Percentiles rank a stretch among this genome's conserved stretches.
phyloP scores from a whole-genome alignment of 1,140 invertebrate species.

The Teleopsis dalmanni region DNA sequence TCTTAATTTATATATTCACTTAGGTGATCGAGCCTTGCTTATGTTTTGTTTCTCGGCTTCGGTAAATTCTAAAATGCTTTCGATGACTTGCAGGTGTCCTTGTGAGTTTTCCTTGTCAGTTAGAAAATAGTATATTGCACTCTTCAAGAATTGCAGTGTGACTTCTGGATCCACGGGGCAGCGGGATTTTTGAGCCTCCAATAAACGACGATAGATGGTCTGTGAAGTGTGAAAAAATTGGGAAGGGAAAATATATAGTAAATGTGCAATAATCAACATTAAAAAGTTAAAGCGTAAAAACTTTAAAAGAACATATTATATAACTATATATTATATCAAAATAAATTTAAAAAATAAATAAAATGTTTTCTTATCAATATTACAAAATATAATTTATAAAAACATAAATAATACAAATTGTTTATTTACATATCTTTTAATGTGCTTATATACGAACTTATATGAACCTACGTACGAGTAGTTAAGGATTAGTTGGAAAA shows the following conservation, averaged over 20 bases:
- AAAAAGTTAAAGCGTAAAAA: not conserved
- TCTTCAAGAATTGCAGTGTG: constrained; percentile 80
- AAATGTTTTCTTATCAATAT: too few species aligned
- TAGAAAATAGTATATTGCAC: constrained; percentile 82
- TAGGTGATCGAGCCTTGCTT: constrained; percentile 52
- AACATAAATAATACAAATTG: too few species aligned
- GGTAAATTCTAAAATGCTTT: constrained; percentile 75
- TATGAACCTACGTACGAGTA: too few species aligned
- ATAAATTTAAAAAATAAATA: not conserved
- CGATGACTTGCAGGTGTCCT: constrained; percentile 75
- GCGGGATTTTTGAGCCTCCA: constrained; percentile 60
- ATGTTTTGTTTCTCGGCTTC: constrained; percentile 68
- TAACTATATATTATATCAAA: not conserved
- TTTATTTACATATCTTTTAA: too few species aligned
- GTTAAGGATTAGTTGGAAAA: too few species aligned
- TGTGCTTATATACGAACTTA: too few species aligned
- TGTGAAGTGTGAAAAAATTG: constrained; percentile 42
- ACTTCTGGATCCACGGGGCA: constrained; percentile 72
- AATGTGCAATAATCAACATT: not conserved
- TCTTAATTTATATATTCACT: constrained; percentile 15
- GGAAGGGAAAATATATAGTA: constrained; percentile 6
- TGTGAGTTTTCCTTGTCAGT: constrained; percentile 78
- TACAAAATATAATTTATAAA: too few species aligned
- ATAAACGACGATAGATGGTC: constrained; percentile 73
- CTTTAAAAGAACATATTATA: not conserved